These are phyloP conservation scores for Homarus gammarus DNA, from an alignment of 2,888 invertebrate species.

Conservation along the genomic window DNA sequence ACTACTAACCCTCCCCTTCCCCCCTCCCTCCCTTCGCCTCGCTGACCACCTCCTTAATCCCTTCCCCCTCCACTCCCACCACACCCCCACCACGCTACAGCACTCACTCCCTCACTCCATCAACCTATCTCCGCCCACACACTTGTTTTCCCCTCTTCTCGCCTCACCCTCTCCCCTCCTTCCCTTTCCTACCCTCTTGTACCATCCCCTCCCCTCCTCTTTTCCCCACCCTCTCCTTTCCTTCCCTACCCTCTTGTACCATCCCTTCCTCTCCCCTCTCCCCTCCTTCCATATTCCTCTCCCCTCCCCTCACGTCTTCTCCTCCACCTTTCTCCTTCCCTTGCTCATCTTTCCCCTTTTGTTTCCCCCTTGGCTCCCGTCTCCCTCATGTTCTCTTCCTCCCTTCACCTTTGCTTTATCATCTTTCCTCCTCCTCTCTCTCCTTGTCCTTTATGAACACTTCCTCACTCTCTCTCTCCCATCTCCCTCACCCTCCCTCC, in stretches of 20 bases:
- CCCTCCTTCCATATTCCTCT: too few relatives aligned
- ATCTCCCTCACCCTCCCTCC: neutral
- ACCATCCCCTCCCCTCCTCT: neutral
- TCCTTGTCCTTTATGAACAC: conserved; percentile 11
- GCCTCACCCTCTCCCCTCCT: neutral
- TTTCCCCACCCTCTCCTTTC: neutral
- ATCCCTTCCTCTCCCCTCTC: neutral
- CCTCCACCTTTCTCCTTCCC: neutral
- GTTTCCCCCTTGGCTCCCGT: neutral
- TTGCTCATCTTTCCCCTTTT: neutral
- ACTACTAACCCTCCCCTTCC: too few relatives aligned
- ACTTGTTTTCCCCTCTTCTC: too few relatives aligned
- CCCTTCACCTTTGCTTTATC: neutral
- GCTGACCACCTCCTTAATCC: neutral
- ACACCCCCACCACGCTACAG: too few relatives aligned
- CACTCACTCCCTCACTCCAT: too few relatives aligned
- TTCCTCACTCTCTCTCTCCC: neutral
- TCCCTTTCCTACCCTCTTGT: neutral
- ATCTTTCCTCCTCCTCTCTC: conserved; percentile 20
- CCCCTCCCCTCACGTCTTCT: neutral
- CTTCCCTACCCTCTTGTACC: neutral
- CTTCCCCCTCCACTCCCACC: neutral
- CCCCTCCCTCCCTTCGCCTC: neutral
- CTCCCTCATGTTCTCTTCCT: neutral
- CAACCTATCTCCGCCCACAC: neutral